Base-by-base conservation (phyloP, 2,888 invertebrate species). In the Drosophila mercatorum region DNA sequence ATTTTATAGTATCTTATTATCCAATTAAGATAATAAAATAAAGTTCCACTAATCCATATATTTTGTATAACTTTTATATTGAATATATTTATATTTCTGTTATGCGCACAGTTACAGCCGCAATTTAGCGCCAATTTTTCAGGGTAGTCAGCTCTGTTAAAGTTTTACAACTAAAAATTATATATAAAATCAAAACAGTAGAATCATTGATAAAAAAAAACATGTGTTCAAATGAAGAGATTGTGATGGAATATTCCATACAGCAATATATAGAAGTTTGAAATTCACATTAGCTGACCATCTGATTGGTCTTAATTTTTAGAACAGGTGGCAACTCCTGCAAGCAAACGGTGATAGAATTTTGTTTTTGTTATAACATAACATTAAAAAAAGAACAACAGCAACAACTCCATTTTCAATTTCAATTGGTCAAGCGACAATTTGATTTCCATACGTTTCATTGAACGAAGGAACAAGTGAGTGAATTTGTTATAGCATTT, bases 311-410 rank as follows among this genome's bases (percentile, higher is more conserved):
- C n/a, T 61, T 28, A 11, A 28, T 46, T 59, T 59, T 53, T 65
- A 22, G 5, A n/a, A 11, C 47, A 41, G 10, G 59, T 66, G 78
- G 55, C 68, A 78, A 64, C 80, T 36, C 72, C 63, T 38, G 17
- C 31, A 66, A 66, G 58, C 61, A 67, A 79, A 80, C 72, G 71
- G 76, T 69, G 78, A 71, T 68, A 62, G 41, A 61, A 58, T 75
- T 68, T 63, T 66, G 65, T 75, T 68, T 75, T 80, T 67, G 80
- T 80, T 72, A 58, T 75, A 71, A 67, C 71, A 68, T 56, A 68
- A 66, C 59, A 51, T 40, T 17, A 73, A 28, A 53, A 58, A 55
- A 58, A 65, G 22, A 38, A 22, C 22, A n/a, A 28, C 28, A 28
- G 5, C 14, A 22, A 47, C 31, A 36, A 41, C 40, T 64, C 22